Base-by-base conservation (phyloP, 2,888 invertebrate species). In the Eulithis prunata region DNA sequence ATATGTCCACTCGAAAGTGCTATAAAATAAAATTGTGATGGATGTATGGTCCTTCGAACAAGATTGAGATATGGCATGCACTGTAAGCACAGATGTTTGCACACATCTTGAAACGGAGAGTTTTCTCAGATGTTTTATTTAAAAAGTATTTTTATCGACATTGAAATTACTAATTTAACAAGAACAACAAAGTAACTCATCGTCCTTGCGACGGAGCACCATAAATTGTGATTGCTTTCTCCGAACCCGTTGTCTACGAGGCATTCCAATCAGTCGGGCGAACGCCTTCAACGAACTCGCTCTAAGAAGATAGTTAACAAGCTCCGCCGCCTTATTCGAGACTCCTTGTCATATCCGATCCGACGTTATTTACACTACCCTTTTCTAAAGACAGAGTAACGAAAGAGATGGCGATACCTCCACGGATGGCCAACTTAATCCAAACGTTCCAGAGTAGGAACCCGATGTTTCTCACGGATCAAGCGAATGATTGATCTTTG, bases 191-290 rank as follows among this genome's bases (percentile, higher is more conserved):
- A 73, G 66, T 70, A 69, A 70, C 69, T 63, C 64, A 76, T 74
- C 73, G 68, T 75, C 69, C 73, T 77, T 77, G 72, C 73, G 73
- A 66, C 62, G 72, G 70, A 75, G 73, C 76, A 77, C 80, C 72
- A 80, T 85, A 83, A 84, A 86, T 80, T 82, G 81, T 84, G 84
- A 88, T 86, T 85, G 82, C 82, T 87, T 84, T 79, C 82, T 81
- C 78, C 72, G 76, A 81, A 81, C 78, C 80, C 73, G 81, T 81
- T 84, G 81, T 83, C 79, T 83, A 77, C 71, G 75, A 78, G 81
- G 78, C 78, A 80, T 84, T 83, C 83, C 83, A 87, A 85, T 83
- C 84, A 84, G 81, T 71, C 72, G 75, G 70, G 75, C 73, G 75
- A 80, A 77, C 76, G 77, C 76, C 76, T 79, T 75, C 76, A 79